phyloP scores from a whole-genome alignment of 2,888 invertebrate species.

The Orchesellides sinensis region DNA sequence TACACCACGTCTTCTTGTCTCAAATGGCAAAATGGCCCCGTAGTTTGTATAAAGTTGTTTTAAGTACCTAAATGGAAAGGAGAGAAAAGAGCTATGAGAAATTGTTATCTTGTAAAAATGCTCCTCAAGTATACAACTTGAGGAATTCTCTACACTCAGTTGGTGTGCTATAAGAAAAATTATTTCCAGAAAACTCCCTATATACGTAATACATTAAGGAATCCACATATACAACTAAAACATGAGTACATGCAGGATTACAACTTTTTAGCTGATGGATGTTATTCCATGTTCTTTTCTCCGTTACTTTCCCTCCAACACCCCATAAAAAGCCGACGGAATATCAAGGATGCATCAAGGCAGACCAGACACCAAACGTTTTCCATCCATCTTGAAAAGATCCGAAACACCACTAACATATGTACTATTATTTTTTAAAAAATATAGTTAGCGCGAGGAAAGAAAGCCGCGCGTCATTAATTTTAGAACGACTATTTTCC shows the following conservation, averaged over 20 bases:
- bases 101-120: constrained; percentile 11
- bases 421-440: background rate
- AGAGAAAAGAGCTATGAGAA: constrained; percentile 16
- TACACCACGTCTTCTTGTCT: background rate
- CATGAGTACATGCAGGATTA: background rate
- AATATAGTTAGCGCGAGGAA: background rate
- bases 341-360: constrained; percentile 16
- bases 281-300: too few species aligned
- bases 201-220: background rate
- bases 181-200: too few species aligned
- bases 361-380: constrained; percentile 6
- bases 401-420: background rate
- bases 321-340: background rate
- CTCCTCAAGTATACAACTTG: background rate
- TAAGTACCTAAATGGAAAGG: background rate
- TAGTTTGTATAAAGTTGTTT: background rate
- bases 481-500: constrained; percentile 33
- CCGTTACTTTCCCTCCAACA: background rate
- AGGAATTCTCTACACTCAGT: too few species aligned
- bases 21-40: background rate
- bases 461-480: constrained; percentile 28
- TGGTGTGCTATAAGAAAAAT: too few species aligned
- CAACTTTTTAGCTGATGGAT: background rate
- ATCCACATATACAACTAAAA: background rate
- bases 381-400: constrained; percentile 10